Conservation (phyloP, 2,113 vertebrate genomes). For the Solea senegalensis region DNA sequence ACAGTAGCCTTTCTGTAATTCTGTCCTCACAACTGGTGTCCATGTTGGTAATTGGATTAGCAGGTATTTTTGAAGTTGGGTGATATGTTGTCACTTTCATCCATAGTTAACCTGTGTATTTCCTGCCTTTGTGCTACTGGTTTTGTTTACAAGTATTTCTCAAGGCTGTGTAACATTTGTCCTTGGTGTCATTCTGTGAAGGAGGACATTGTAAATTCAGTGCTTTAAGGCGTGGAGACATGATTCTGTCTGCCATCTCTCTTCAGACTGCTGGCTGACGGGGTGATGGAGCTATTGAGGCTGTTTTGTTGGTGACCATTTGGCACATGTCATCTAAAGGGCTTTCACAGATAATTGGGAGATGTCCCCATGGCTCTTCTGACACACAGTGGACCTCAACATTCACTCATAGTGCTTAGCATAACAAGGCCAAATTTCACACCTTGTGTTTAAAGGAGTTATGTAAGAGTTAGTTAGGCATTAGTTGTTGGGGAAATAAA, state of each 20-base stretch:
- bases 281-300: conserved; percentile 29
- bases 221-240: conserved; percentile 31
- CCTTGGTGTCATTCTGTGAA: conserved; percentile 29
- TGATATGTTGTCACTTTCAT: conserved; percentile 22
- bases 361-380: conserved; percentile 34
- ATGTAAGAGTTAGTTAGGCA: conserved; percentile 16
- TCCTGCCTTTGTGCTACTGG: conserved; percentile 48
- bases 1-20: neutral
- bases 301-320: conserved; percentile 58
- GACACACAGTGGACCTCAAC: conserved; percentile 35
- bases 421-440: conserved; percentile 60
- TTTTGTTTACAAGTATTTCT: conserved; percentile 55
- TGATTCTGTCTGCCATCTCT: conserved; percentile 39
- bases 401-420: conserved; percentile 60
- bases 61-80: conserved; percentile 6
- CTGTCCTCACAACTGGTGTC: neutral
- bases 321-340: conserved; percentile 72
- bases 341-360: conserved; percentile 66
- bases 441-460: conserved; percentile 40
- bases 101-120: conserved; percentile 18
- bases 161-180: conserved; percentile 55
- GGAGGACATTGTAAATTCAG: conserved; percentile 53
- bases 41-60: neutral
- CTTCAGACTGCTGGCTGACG: conserved; percentile 16
- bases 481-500: neutral